These are phyloP conservation scores for Mesochorus sp. DNA, from an alignment of 2,888 invertebrate species.

Conservation along the genomic window DNA sequence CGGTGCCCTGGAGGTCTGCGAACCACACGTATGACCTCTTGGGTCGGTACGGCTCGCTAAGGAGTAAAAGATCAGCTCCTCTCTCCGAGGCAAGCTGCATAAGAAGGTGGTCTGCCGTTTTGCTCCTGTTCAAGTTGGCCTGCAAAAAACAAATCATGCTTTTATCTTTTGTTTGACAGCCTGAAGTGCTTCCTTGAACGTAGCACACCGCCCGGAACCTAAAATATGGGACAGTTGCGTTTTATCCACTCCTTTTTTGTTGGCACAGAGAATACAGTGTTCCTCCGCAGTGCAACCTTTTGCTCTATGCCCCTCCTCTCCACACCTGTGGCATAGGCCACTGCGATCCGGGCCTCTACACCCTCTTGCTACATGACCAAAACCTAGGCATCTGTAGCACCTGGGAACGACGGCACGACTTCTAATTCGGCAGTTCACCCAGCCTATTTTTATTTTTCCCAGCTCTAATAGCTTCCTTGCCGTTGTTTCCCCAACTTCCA, in stretches of 20 bases:
- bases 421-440: not conserved
- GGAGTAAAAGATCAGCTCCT: slow-evolving; percentile 8
- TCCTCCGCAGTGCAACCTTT: slow-evolving; percentile 3
- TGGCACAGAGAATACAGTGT: slow-evolving; percentile 56
- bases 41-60: slow-evolving; percentile 36
- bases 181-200: slow-evolving; percentile 11
- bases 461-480: too few species aligned
- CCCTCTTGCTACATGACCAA: slow-evolving; percentile 12
- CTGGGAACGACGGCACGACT: not conserved
- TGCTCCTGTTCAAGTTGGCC: not conserved
- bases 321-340: slow-evolving; percentile 57
- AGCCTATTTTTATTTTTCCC: too few species aligned
- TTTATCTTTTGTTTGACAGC: too few species aligned
- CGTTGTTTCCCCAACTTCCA: too few species aligned
- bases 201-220: slow-evolving; percentile 12
- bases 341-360: slow-evolving; percentile 50
- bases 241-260: not conserved
- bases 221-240: too few species aligned
- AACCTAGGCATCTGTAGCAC: slow-evolving; percentile 36
- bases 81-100: not conserved
- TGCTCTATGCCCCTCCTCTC: slow-evolving; percentile 51
- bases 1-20: not conserved
- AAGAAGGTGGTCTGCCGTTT: not conserved
- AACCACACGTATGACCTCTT: not conserved
- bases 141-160: not conserved